phyloP scores from a whole-genome alignment of 2,113 vertebrate genomes.

The Sylvilagus bachmani region DNA sequence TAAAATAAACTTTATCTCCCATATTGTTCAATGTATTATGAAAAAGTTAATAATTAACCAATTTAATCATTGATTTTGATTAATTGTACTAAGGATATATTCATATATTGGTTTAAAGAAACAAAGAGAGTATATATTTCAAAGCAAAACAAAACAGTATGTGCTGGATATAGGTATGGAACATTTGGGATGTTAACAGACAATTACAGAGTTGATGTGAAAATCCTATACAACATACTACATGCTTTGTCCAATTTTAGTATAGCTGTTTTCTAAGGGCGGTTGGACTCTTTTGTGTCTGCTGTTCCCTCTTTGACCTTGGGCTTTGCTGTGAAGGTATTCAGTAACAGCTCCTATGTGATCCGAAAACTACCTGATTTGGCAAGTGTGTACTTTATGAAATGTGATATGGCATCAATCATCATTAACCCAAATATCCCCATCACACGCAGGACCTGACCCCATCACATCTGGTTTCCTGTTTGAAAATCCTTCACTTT shows the following conservation, averaged over 20 bases:
- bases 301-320: conserved; percentile 86
- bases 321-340: conserved; percentile 68
- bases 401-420: conserved; percentile 90
- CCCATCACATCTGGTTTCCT: conserved; percentile 91
- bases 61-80: conserved; percentile 46
- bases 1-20: not conserved
- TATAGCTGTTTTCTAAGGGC: conserved; percentile 51
- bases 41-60: conserved; percentile 16
- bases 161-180: not conserved
- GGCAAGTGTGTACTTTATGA: conserved; percentile 86
- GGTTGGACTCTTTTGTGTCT: conserved; percentile 59
- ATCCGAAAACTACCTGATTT: conserved; percentile 85
- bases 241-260: conserved; percentile 56
- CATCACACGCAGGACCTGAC: conserved; percentile 86
- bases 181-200: not conserved
- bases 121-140: not conserved
- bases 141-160: not conserved
- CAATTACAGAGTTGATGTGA: not conserved
- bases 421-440: conserved; percentile 90
- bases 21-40: not conserved
- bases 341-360: conserved; percentile 75
- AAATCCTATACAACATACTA: not conserved
- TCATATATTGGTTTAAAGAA: not conserved
- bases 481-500: conserved; percentile 87
- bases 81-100: not conserved